Evolutionary conservation across 2,888 invertebrate species (phyloP).

Genomic region (Drosophila incognita): DNA sequence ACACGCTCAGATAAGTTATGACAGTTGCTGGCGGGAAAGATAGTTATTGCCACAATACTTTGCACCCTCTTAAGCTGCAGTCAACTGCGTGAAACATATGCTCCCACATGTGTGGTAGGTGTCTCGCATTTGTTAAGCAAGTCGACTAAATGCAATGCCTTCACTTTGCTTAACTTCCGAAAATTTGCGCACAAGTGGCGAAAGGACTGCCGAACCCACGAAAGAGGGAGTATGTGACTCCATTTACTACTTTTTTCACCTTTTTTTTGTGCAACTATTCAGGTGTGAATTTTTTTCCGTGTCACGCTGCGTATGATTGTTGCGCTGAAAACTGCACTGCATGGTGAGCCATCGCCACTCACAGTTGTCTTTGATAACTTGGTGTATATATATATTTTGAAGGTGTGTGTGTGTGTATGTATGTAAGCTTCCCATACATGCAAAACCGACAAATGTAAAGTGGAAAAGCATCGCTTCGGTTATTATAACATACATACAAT

Average conservation of each 20-base stretch:
- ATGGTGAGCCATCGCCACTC: not conserved
- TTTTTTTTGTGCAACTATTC: slow-evolving; percentile 7
- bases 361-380: slow-evolving; percentile 9
- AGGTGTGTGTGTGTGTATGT: slow-evolving; percentile 4
- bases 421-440: slow-evolving; percentile 18
- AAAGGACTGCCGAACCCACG: slow-evolving; percentile 36
- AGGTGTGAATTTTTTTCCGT: slow-evolving; percentile 12
- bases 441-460: slow-evolving; percentile 46
- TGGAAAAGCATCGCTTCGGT: slow-evolving; percentile 34
- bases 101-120: slow-evolving; percentile 1
- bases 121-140: slow-evolving; percentile 23
- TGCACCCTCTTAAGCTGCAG: slow-evolving; percentile 55
- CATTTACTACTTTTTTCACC: not conserved
- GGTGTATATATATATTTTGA: slow-evolving; percentile 7
- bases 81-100: slow-evolving; percentile 37
- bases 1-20: slow-evolving; percentile 38
- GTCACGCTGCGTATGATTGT: slow-evolving; percentile 53
- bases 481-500: not conserved
- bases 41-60: slow-evolving; percentile 44
- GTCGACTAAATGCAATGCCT: slow-evolving; percentile 27
- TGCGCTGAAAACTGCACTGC: slow-evolving; percentile 44
- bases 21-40: slow-evolving; percentile 30
- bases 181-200: slow-evolving; percentile 35
- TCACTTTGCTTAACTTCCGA: slow-evolving; percentile 41
- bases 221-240: not conserved